These are phyloP conservation scores for Danio jaintianensis DNA, from an alignment of 2,797 vertebrate species.

Conservation along the genomic window DNA sequence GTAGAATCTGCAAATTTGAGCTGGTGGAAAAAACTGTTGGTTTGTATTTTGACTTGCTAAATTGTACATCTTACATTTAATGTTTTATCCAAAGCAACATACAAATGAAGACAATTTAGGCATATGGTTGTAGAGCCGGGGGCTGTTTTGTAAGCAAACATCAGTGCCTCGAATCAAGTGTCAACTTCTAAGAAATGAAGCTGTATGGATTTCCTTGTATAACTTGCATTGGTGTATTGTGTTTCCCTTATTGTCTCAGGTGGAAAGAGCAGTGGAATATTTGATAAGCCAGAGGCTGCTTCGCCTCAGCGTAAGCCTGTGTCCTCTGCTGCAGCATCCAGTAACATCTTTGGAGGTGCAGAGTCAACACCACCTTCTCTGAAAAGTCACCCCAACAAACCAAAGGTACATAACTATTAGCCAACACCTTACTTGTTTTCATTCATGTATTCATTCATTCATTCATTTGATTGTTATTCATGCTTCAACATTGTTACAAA, in stretches of 20 bases:
- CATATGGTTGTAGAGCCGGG: no score
- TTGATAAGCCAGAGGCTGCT: conserved; percentile 78
- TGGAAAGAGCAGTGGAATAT: conserved; percentile 95
- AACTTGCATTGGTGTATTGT: background rate
- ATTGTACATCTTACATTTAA: no score
- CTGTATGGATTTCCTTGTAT: conserved; percentile 38
- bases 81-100: no score
- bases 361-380: conserved; percentile 68
- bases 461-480: background rate
- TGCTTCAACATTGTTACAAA: background rate
- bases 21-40: background rate
- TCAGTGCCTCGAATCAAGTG: no score
- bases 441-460: no score
- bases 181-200: background rate
- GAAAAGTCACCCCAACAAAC: conserved; percentile 90
- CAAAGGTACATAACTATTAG: conserved; percentile 82
- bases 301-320: conserved; percentile 74
- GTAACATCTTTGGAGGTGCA: conserved; percentile 85
- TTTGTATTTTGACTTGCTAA: background rate
- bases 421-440: background rate
- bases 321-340: conserved; percentile 82
- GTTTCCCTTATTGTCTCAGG: conserved; percentile 73
- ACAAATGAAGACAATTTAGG: no score
- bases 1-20: no score
- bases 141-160: no score